Evolutionary conservation across 2,797 vertebrate species (phyloP).

Genomic region (Acipenser oxyrinchus): DNA sequence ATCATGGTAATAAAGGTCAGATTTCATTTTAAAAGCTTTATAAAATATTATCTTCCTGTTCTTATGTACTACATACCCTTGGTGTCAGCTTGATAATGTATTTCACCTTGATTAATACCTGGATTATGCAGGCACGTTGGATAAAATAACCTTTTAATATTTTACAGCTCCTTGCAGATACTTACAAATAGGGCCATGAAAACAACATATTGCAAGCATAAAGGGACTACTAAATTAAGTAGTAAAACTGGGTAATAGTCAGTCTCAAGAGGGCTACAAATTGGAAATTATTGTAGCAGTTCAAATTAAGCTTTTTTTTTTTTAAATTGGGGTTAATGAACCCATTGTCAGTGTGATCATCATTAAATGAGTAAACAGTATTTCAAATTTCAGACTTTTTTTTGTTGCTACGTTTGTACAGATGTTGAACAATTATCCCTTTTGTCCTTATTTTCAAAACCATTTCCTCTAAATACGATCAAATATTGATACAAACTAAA

Average conservation of each 20-base stretch:
- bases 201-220: slow-evolving; percentile 6
- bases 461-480: too few relatives aligned
- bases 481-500: too few relatives aligned
- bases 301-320: not conserved
- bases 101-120: slow-evolving; percentile 20
- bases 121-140: slow-evolving; percentile 8
- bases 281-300: not conserved
- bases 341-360: too few relatives aligned
- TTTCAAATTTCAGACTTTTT: too few relatives aligned
- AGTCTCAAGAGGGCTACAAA: not conserved
- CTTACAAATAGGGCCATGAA: slow-evolving; percentile 12
- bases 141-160: slow-evolving; percentile 20
- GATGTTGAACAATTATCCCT: too few relatives aligned
- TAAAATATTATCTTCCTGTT: slow-evolving; percentile 13
- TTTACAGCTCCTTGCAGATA: slow-evolving; percentile 15
- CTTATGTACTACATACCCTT: slow-evolving; percentile 13
- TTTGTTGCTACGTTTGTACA: too few relatives aligned
- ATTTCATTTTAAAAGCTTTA: slow-evolving; percentile 19
- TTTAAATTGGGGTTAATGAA: not conserved
- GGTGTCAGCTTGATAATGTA: slow-evolving; percentile 20
- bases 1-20: slow-evolving; percentile 16
- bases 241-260: too few relatives aligned
- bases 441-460: too few relatives aligned
- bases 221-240: slow-evolving; percentile 8
- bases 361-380: too few relatives aligned